These are phyloP conservation scores for Thecocarcelia acutangulata DNA, from an alignment of 2,888 invertebrate genomes.

Conservation along the genomic window DNA sequence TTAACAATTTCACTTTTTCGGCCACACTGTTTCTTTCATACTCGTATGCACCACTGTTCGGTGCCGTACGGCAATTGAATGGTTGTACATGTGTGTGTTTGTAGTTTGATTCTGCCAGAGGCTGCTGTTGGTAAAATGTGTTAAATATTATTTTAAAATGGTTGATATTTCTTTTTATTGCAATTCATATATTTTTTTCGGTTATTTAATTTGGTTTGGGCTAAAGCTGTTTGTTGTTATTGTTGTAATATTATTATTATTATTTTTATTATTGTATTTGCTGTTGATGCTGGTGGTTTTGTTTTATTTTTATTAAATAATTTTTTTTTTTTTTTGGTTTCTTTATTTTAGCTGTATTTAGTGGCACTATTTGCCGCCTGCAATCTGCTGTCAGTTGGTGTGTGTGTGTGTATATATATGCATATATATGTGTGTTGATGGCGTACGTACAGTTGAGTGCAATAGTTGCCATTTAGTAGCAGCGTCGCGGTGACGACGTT, in stretches of 20 bases:
- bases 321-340: not conserved
- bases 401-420: not conserved
- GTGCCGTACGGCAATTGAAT: too few species aligned
- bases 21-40: too few species aligned
- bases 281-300: constrained; percentile 55
- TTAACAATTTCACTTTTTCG: too few species aligned
- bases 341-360: constrained; percentile 18
- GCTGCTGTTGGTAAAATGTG: constrained; percentile 57
- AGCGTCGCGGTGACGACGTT: constrained; percentile 42
- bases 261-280: constrained; percentile 40
- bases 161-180: constrained; percentile 51
- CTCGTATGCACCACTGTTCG: too few species aligned
- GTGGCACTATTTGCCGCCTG: constrained; percentile 56
- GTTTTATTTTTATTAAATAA: constrained; percentile 9
- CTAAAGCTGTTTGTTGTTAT: constrained; percentile 25
- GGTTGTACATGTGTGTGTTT: not conserved
- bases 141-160: constrained; percentile 62
- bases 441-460: constrained; percentile 26
- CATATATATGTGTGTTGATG: too few species aligned
- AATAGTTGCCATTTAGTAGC: constrained; percentile 36
- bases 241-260: constrained; percentile 29
- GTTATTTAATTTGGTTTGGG: constrained; percentile 60
- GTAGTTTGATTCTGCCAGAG: constrained; percentile 24
- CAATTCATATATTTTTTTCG: constrained; percentile 40
- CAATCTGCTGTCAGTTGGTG: constrained; percentile 20